Conservation (phyloP, 2,888 invertebrate genomes). For the Apoda limacodes region DNA sequence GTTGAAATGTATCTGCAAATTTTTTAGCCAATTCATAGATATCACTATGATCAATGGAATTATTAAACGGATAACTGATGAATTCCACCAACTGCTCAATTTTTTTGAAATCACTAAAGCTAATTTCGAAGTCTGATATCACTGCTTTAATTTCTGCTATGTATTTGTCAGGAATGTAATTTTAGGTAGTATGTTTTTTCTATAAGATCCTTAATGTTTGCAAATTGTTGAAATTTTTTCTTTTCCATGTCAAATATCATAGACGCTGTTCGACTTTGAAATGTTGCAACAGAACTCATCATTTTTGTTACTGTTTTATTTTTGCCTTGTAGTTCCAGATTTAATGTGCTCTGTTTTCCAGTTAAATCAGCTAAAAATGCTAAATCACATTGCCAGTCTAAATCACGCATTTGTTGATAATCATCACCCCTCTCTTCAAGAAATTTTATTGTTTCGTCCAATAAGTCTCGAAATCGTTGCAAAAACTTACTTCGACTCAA, state of each 20-base stretch:
- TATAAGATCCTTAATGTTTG: too few species aligned
- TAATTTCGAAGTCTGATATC: slow-evolving; percentile 19
- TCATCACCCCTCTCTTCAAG: too few species aligned
- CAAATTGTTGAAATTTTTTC: slow-evolving; percentile 19
- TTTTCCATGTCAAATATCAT: slow-evolving; percentile 20
- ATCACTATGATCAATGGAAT: slow-evolving; percentile 23
- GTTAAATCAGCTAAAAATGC: slow-evolving; percentile 20
- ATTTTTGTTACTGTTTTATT: too few species aligned
- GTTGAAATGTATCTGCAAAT: slow-evolving; percentile 22
- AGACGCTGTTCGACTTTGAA: slow-evolving; percentile 18
- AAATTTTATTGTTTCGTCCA: too few species aligned
- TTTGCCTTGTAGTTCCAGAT: too few species aligned
- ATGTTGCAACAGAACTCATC: slow-evolving; percentile 18
- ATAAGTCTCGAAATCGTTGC: too few species aligned
- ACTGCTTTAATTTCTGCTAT: too few species aligned
- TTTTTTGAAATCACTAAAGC: slow-evolving; percentile 19
- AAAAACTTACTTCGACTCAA: too few species aligned
- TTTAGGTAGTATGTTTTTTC: slow-evolving; percentile 21
- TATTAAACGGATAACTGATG: slow-evolving; percentile 23
- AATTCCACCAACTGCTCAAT: slow-evolving; percentile 19
- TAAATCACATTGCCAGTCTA: slow-evolving; percentile 22
- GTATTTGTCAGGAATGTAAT: slow-evolving; percentile 21
- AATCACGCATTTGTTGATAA: slow-evolving; percentile 17
- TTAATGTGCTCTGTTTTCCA: slow-evolving; percentile 19
- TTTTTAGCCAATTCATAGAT: slow-evolving; percentile 22